Evolutionary conservation across 2,888 invertebrate species (phyloP).

Genomic region (Thymelicus lineola): DNA sequence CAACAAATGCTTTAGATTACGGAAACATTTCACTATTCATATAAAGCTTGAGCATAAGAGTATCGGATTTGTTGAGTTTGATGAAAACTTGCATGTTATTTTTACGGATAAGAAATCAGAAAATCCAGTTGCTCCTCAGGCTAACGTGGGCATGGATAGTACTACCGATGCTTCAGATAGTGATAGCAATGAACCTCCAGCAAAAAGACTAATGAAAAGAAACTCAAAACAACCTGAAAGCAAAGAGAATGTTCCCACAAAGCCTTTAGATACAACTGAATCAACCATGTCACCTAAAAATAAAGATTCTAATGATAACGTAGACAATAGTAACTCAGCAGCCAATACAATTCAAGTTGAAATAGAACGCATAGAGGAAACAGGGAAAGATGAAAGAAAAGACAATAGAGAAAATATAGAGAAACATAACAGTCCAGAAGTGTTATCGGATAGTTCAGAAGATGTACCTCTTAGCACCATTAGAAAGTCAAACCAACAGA

Average conservation of each 20-base stretch:
- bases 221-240: not conserved
- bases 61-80: constrained; percentile 70
- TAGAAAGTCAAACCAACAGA: constrained; percentile 21
- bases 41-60: constrained; percentile 70
- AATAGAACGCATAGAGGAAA: not conserved
- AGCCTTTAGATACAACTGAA: not conserved
- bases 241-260: not conserved
- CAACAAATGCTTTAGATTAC: constrained; percentile 56
- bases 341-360: not conserved
- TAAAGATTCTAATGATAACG: not conserved
- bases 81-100: constrained; percentile 68
- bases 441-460: not conserved
- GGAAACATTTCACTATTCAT: constrained; percentile 70
- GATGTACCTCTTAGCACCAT: constrained; percentile 44
- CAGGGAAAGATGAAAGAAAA: constrained; percentile 26
- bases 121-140: constrained; percentile 54
- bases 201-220: not conserved
- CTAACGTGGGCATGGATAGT: not conserved
- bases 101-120: constrained; percentile 66
- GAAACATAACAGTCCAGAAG: not conserved
- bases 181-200: not conserved
- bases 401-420: constrained; percentile 3
- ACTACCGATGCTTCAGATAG: not conserved
- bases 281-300: not conserved
- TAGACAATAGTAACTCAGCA: too few species aligned